Conservation (phyloP, 1,140 invertebrate species). For the Cephus cinctus region DNA sequence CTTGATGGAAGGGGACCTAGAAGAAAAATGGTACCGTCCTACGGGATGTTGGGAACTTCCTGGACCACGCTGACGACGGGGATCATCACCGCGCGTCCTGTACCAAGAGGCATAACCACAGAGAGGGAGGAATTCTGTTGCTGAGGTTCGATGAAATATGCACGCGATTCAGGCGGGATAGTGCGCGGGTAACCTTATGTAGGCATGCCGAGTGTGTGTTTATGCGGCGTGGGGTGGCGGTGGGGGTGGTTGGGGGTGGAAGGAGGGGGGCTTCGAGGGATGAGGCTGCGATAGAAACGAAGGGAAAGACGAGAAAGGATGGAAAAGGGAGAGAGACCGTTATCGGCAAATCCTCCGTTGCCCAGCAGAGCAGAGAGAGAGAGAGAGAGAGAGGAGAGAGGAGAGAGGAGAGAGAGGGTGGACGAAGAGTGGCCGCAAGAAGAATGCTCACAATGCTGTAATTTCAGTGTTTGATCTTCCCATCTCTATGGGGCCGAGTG, state of each 20-base stretch:
- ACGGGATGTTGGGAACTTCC: too few species aligned
- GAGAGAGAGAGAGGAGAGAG: conserved; percentile 32
- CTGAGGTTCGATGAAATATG: conserved; percentile 49
- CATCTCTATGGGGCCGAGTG: conserved; percentile 42
- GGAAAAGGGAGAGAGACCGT: conserved; percentile 7
- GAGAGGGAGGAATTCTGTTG: too few species aligned
- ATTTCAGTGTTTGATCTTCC: conserved; percentile 53
- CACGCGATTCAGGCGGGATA: conserved; percentile 45
- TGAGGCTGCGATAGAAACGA: not conserved
- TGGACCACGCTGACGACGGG: too few species aligned
- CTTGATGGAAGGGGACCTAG: too few species aligned
- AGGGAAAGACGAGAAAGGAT: conserved; percentile 3
- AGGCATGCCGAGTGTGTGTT: conserved; percentile 45
- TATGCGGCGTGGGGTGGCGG: conserved; percentile 34
- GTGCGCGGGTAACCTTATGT: conserved; percentile 46
- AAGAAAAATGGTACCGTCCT: too few species aligned
- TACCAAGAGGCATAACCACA: too few species aligned
- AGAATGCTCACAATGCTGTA: conserved; percentile 52
- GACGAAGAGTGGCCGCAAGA: conserved; percentile 24
- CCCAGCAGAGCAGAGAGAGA: not conserved
- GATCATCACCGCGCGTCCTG: too few species aligned
- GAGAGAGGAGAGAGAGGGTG: conserved; percentile 10
- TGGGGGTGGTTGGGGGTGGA: conserved; percentile 27
- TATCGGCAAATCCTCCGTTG: too few species aligned
- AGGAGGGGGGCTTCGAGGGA: too few species aligned